Evolutionary conservation across 2,888 invertebrate genomes (phyloP).

Genomic region (Napeogenes inachia): DNA sequence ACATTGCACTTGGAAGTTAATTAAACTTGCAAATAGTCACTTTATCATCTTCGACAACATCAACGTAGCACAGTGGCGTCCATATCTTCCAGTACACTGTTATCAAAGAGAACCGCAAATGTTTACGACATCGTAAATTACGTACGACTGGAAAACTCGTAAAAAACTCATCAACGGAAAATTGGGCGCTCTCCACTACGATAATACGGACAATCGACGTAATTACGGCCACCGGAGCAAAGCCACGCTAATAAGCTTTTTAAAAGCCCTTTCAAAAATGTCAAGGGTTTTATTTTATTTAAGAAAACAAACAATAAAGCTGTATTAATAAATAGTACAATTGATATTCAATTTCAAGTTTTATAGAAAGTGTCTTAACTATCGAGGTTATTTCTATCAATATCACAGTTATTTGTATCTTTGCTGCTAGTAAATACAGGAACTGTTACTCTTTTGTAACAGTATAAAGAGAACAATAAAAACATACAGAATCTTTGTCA

Average conservation of each 20-base stretch:
- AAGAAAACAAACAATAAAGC: neutral
- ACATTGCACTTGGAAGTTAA: neutral
- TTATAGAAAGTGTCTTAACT: too few relatives aligned
- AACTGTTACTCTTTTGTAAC: too few relatives aligned
- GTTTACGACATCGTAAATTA: slow-evolving; percentile 68
- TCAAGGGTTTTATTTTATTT: slow-evolving; percentile 1
- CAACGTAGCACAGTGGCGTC: neutral
- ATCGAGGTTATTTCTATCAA: too few relatives aligned
- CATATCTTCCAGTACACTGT: slow-evolving; percentile 31
- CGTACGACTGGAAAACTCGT: slow-evolving; percentile 66
- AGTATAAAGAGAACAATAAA: too few relatives aligned
- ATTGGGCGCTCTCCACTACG: slow-evolving; percentile 70
- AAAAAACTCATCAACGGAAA: slow-evolving; percentile 72
- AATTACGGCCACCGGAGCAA: slow-evolving; percentile 43
- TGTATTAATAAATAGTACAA: too few relatives aligned
- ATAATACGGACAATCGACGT: slow-evolving; percentile 66
- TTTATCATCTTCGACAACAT: neutral
- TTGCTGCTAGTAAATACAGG: too few relatives aligned
- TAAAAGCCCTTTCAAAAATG: slow-evolving; percentile 1
- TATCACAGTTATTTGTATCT: too few relatives aligned
- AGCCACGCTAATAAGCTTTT: slow-evolving; percentile 4
- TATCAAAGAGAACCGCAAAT: slow-evolving; percentile 35
- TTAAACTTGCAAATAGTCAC: neutral
- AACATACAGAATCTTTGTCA: too few relatives aligned
- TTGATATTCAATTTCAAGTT: too few relatives aligned